Evolutionary conservation across 2,888 invertebrate species (phyloP).

Genomic region (Drosophila koepferae): DNA sequence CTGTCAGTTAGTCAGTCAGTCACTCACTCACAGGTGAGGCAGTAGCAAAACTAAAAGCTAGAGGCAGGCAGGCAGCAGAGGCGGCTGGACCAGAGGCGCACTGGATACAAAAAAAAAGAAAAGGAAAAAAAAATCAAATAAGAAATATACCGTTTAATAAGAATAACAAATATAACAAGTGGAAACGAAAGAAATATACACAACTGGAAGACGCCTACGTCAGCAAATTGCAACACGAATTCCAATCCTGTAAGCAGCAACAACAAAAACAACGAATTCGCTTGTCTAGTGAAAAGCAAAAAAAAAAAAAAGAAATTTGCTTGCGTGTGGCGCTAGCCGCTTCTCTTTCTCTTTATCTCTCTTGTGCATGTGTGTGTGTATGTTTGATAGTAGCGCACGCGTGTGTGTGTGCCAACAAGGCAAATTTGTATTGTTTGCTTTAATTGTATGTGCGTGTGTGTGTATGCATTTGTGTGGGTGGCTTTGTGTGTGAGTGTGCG

Average conservation of each 20-base stretch:
- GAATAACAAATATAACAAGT: slow-evolving; percentile 12
- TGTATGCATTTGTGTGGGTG: slow-evolving; percentile 11
- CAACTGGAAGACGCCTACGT: slow-evolving; percentile 56
- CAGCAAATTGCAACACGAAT: slow-evolving; percentile 55
- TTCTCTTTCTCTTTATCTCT: slow-evolving; percentile 10
- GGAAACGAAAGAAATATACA: slow-evolving; percentile 4
- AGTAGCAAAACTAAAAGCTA: slow-evolving; percentile 48
- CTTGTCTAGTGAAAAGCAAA: slow-evolving; percentile 51
- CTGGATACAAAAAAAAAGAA: slow-evolving; percentile 18
- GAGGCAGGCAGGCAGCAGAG: slow-evolving; percentile 65
- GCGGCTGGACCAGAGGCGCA: slow-evolving; percentile 57
- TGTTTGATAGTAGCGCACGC: slow-evolving; percentile 16
- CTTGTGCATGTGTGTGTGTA: slow-evolving; percentile 27
- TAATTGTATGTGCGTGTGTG: slow-evolving; percentile 1
- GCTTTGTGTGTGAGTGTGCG: slow-evolving; percentile 22
- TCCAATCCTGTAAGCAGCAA: slow-evolving; percentile 71
- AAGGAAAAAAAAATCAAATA: neutral
- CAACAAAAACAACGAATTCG: slow-evolving; percentile 22
- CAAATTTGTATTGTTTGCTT: slow-evolving; percentile 50
- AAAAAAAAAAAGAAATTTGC: slow-evolving; percentile 51
- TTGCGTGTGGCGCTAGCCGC: slow-evolving; percentile 50
- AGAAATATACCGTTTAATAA: slow-evolving; percentile 10
- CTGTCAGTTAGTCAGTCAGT: slow-evolving; percentile 34
- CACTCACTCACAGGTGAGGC: slow-evolving; percentile 61
- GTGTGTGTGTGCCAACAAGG: slow-evolving; percentile 68